phyloP scores from a whole-genome alignment of 2,888 invertebrate genomes.

The Himalopsyche kuldschensis region DNA sequence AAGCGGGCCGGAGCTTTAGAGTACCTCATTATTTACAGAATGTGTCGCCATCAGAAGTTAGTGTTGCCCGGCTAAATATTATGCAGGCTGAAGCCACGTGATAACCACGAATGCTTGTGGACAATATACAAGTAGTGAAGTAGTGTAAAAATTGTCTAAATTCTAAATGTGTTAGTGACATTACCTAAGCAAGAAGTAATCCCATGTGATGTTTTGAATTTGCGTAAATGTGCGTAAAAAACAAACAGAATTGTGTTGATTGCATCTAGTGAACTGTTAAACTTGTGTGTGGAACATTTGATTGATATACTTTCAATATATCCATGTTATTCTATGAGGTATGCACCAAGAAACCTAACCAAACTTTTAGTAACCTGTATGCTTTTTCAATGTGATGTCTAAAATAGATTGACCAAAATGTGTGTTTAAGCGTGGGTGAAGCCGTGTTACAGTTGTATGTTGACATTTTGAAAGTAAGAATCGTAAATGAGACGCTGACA shows the following conservation, averaged over 20 bases:
- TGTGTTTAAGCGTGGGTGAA: constrained; percentile 11
- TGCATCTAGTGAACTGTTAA: constrained; percentile 3
- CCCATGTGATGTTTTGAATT: constrained; percentile 22
- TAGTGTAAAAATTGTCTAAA: background rate
- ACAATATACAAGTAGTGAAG: constrained; percentile 15
- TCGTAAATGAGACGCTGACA: background rate
- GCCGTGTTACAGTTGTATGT: background rate
- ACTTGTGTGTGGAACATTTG: background rate
- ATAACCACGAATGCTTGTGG: constrained; percentile 15
- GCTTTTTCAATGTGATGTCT: constrained; percentile 27
- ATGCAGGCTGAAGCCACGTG: constrained; percentile 16
- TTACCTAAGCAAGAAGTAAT: constrained; percentile 25
- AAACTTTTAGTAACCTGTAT: constrained; percentile 23
- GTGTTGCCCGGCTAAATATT: constrained; percentile 1
- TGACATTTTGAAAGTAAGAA: constrained; percentile 22
- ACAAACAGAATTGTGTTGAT: constrained; percentile 3
- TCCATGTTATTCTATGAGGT: constrained; percentile 18
- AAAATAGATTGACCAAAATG: constrained; percentile 30
- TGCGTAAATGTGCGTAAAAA: constrained; percentile 4
- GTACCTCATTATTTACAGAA: background rate
- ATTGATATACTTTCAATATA: background rate
- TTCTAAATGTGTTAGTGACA: constrained; percentile 23
- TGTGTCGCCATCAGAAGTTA: background rate
- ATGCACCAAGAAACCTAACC: constrained; percentile 25
- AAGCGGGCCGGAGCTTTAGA: background rate